Conservation (phyloP, 2,888 invertebrate genomes). For the Microctonus brassicae region DNA sequence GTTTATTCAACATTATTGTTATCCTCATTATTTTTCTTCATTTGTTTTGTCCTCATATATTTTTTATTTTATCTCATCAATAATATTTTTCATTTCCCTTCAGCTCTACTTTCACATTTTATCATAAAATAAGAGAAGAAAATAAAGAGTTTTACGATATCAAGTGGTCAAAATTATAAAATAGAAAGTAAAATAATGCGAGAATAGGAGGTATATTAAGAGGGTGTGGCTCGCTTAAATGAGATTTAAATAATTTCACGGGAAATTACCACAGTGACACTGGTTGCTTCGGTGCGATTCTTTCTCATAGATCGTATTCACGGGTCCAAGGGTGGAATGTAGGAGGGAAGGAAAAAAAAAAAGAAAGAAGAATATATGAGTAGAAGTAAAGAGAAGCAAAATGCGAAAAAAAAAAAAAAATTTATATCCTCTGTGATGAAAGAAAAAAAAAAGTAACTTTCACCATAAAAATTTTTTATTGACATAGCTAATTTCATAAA, state of each 20-base stretch:
- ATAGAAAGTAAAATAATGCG: not conserved
- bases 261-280: conserved; percentile 57
- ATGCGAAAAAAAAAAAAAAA: too few relatives aligned
- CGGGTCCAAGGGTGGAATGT: conserved; percentile 12
- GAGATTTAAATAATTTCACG: conserved; percentile 58
- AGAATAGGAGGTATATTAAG: conserved; percentile 28
- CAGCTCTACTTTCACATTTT: not conserved
- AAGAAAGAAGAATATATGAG: conserved; percentile 6
- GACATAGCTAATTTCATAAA: not conserved
- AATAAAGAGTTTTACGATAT: too few relatives aligned
- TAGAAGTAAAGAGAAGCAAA: not conserved
- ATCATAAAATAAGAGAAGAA: not conserved
- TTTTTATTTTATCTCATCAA: too few relatives aligned
- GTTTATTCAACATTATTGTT: too few relatives aligned
- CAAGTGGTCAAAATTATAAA: not conserved
- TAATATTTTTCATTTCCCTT: too few relatives aligned
- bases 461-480: not conserved
- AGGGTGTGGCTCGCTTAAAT: conserved; percentile 30
- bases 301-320: conserved; percentile 9
- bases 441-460: not conserved
- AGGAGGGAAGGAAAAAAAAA: conserved; percentile 16
- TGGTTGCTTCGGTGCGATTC: conserved; percentile 50
- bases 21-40: too few relatives aligned
- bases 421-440: not conserved
- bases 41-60: too few relatives aligned